Conservation (phyloP, 2,113 vertebrate species). For the Calypte anna region DNA sequence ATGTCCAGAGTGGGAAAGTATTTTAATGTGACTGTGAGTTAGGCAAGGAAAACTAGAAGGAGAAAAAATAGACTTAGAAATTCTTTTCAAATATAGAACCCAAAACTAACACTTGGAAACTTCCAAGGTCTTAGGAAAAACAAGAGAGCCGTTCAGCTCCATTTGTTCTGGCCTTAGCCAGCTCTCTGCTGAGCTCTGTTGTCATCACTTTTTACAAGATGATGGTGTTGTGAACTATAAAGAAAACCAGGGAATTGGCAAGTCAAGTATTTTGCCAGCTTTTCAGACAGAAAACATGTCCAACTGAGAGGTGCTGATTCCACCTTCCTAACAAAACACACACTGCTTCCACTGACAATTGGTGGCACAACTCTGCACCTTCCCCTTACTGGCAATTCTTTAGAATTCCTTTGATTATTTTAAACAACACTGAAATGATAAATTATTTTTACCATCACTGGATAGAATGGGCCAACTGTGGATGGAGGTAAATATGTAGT, state of each 20-base stretch:
- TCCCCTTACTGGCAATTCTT: background rate
- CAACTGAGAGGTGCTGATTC: slow-evolving; percentile 44
- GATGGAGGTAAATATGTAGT: background rate
- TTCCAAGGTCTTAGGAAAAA: slow-evolving; percentile 50
- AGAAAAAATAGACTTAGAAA: background rate
- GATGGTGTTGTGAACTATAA: slow-evolving; percentile 53
- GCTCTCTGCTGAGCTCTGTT: slow-evolving; percentile 40
- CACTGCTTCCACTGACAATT: background rate
- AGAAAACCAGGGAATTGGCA: slow-evolving; percentile 59
- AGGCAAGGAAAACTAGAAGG: background rate
- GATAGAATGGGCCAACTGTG: background rate
- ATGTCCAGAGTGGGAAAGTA: background rate
- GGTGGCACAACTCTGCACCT: background rate
- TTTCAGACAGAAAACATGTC: slow-evolving; percentile 32
- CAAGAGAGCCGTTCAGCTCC: slow-evolving; percentile 46
- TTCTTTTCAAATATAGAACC: slow-evolving; percentile 19
- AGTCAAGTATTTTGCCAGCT: slow-evolving; percentile 57
- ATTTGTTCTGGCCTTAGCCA: slow-evolving; percentile 52
- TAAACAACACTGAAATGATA: background rate
- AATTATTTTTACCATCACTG: background rate
- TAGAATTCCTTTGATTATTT: background rate
- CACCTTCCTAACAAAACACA: slow-evolving; percentile 31
- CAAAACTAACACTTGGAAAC: slow-evolving; percentile 59
- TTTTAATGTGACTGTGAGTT: background rate
- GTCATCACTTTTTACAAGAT: slow-evolving; percentile 63